phyloP scores from a whole-genome alignment of 2,797 vertebrate genomes.

The Macrochelys suwanniensis region DNA sequence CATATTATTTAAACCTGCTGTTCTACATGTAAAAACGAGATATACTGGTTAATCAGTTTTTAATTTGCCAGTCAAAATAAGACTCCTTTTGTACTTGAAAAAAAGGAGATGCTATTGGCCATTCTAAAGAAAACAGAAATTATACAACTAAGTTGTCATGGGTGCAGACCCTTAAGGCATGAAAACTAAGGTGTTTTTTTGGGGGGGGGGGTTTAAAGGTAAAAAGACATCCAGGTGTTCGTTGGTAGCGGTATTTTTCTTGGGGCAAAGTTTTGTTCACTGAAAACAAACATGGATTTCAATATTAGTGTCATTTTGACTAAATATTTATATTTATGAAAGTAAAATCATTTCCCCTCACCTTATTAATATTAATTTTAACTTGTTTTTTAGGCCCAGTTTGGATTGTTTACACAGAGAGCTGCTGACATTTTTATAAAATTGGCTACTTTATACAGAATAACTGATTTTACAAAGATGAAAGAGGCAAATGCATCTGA shows the following conservation, averaged over 20 bases:
- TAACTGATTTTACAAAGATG: neutral
- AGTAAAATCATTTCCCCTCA: neutral
- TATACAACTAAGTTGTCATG: neutral
- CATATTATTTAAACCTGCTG: neutral
- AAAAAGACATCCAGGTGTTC: neutral
- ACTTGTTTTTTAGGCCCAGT: neutral
- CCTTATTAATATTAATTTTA: neutral
- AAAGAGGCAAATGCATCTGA: too few relatives aligned
- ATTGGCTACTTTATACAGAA: neutral
- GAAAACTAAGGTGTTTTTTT: too few relatives aligned
- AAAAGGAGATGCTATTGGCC: neutral
- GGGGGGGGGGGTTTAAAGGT: too few relatives aligned
- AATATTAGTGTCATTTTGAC: too few relatives aligned
- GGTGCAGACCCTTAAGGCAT: neutral
- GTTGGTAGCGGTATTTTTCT: neutral
- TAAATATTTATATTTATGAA: neutral
- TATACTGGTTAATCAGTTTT: neutral
- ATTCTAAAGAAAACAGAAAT: neutral
- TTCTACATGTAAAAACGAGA: neutral
- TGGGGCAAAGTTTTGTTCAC: neutral
- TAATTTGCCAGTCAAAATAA: neutral
- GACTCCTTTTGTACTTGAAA: neutral
- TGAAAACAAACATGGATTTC: neutral
- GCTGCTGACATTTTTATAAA: neutral
- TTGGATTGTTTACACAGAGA: fast-evolving